These are phyloP conservation scores for Paramormyrops hopkinsi DNA, from an alignment of 2,797 vertebrate species.

Conservation along the genomic window DNA sequence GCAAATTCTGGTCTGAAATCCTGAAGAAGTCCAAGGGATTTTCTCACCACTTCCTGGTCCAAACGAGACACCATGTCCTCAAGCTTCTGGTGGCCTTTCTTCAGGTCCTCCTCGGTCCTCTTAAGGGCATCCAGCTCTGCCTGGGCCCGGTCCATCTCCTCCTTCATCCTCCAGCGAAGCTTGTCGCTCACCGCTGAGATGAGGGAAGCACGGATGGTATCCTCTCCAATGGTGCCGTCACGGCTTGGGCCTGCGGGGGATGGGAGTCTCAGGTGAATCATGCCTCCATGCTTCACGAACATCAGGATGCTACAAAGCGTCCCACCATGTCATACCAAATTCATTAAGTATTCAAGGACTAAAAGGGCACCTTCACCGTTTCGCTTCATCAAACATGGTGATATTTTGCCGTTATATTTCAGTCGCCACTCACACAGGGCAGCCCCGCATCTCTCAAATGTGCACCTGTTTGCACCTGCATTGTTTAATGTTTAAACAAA, in stretches of 20 bases:
- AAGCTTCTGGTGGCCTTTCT: conserved; percentile 95
- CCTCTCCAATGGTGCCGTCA: conserved; percentile 92
- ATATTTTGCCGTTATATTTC: background rate
- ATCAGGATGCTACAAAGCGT: background rate
- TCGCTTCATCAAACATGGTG: background rate
- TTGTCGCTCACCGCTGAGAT: conserved; percentile 97
- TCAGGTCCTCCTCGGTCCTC: conserved; percentile 92
- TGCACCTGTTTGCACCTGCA: background rate
- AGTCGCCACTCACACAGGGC: background rate
- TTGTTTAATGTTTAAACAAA: background rate
- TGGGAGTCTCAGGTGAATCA: background rate
- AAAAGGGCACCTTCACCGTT: background rate
- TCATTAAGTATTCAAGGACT: background rate
- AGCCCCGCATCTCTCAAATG: background rate
- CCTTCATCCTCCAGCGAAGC: conserved; percentile 96
- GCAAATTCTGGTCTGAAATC: background rate
- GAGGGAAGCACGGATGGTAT: conserved; percentile 93
- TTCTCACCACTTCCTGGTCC: conserved; percentile 94
- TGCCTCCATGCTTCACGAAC: background rate
- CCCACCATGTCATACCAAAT: background rate
- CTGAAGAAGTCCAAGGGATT: background rate
- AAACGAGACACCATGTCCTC: conserved; percentile 94
- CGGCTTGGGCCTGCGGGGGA: conserved; percentile 73
- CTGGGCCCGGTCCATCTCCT: conserved; percentile 96
- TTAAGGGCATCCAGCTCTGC: conserved; percentile 95